Percentiles rank a stretch among this genome's conserved stretches.
phyloP scores from a whole-genome alignment of 2,888 invertebrate genomes.

The Tineola bisselliella region DNA sequence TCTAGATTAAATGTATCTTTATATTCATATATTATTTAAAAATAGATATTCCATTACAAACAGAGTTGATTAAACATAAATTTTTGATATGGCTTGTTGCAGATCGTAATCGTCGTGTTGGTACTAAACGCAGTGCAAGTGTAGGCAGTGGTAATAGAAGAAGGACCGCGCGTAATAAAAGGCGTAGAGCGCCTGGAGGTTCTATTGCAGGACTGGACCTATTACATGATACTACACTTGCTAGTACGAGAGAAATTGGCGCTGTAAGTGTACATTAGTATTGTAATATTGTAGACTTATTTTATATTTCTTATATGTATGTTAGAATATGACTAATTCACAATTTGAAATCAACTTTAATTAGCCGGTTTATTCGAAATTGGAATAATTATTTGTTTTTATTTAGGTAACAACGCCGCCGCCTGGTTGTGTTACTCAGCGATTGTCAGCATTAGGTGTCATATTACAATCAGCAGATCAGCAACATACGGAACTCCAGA shows the following conservation, averaged over 20 bases:
- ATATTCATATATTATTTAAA: no score
- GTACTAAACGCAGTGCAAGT: slow-evolving; percentile 55
- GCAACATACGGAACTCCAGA: slow-evolving; percentile 84
- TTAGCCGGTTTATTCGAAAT: no score
- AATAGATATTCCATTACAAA: no score
- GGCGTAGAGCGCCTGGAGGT: slow-evolving; percentile 61
- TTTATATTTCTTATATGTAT: no score
- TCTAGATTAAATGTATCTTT: no score
- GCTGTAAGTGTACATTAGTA: slow-evolving; percentile 38
- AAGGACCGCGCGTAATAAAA: slow-evolving; percentile 44
- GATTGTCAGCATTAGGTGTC: slow-evolving; percentile 80
- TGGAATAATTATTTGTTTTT: not conserved
- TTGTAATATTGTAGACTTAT: not conserved
- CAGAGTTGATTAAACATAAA: no score
- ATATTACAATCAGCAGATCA: slow-evolving; percentile 69
- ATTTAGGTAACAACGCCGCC: slow-evolving; percentile 79
- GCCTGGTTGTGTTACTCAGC: slow-evolving; percentile 92
- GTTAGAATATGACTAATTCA: no score
- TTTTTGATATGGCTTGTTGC: slow-evolving; percentile 10
- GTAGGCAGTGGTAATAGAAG: slow-evolving; percentile 45
- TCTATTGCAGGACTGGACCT: slow-evolving; percentile 87
- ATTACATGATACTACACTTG: slow-evolving; percentile 87
- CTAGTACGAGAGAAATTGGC: slow-evolving; percentile 84
- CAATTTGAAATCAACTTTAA: slow-evolving; percentile 32
- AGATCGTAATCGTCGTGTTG: slow-evolving; percentile 52